Base-by-base conservation (phyloP, 2,888 invertebrate genomes). In the Apodemia zela region DNA sequence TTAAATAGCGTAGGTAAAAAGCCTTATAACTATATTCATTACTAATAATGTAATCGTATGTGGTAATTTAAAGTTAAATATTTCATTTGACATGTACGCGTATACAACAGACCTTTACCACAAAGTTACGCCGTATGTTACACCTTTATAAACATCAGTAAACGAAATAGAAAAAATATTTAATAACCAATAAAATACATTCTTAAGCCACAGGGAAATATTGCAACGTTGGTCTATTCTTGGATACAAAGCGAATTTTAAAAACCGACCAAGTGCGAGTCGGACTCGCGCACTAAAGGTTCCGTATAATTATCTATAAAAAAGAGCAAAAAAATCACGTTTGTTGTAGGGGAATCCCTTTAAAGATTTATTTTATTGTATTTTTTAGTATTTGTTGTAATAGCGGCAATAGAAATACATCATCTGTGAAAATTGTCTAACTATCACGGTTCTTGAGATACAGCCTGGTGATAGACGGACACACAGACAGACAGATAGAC, bases 171-270 rank as follows among this genome's bases (percentile, higher is more conserved):
- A 47, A 47, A 47, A 47, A 47, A 47, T 47, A 47, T 47, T 47
- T 47, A 47, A 47, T 47, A 47, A 47, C 17, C 45, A 47, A 47
- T 47, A 47, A 47, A 47, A 47, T 47, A 47, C 45, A 47, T 47
- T 7, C 45, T 47, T 47, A 47, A 47, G 45, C 17, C 17, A 47
- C 17, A 17, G 45, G 7, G 17, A 47, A 47, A 47, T 47, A 47
- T 47, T 47, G 45, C n/a, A 17, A 47, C 17, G 17, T n/a, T 47
- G 45, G n/a, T 47, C 45, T 47, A 47, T 47, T 47, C 45, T 47
- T 47, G 45, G 45, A 7, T 2, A 47, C 45, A 47, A 47, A 17
- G 17, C 5, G 45, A 47, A 17, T 17, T n/a, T 47, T 8, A 42
- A 47, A 47, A 21, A 2, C 21, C 21, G 21, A 2, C 21, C 21